phyloP scores from a whole-genome alignment of 2,113 vertebrate genomes.

The Pterocles burchelli region DNA sequence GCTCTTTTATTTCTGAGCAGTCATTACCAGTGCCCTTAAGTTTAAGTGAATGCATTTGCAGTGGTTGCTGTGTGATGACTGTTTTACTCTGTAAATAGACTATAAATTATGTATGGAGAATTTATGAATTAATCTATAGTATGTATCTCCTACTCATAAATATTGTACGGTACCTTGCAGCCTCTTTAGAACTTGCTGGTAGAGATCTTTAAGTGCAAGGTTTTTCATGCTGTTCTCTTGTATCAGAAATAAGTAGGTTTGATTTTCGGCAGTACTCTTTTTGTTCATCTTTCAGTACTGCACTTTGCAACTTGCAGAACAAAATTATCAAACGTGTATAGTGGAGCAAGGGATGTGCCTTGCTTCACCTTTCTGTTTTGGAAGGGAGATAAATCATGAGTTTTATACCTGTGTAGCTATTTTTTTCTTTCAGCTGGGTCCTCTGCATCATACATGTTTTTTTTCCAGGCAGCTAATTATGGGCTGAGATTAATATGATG shows the following conservation, averaged over 20 bases:
- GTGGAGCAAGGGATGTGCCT: not conserved
- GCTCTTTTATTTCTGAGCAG: not conserved
- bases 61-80: constrained; percentile 10
- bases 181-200: not conserved
- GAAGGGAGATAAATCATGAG: not conserved
- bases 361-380: not conserved
- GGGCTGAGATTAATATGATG: constrained; percentile 61
- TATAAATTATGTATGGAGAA: constrained; percentile 63
- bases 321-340: not conserved
- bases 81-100: constrained; percentile 54
- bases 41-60: constrained; percentile 28
- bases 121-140: constrained; percentile 67
- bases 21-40: not conserved
- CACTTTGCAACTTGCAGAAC: not conserved
- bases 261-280: constrained; percentile 3
- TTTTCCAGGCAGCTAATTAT: constrained; percentile 75
- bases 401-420: not conserved
- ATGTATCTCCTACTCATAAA: constrained; percentile 51
- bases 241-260: not conserved
- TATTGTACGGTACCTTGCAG: constrained; percentile 24
- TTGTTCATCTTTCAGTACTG: not conserved
- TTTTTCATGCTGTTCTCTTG: not conserved
- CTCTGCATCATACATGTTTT: constrained; percentile 37
- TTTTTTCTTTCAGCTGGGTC: constrained; percentile 52
- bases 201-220: constrained; percentile 12